Percentiles rank a stretch among this genome's conserved stretches.
phyloP scores from a whole-genome alignment of 2,113 vertebrate species.

The Peucedramus taeniatus region DNA sequence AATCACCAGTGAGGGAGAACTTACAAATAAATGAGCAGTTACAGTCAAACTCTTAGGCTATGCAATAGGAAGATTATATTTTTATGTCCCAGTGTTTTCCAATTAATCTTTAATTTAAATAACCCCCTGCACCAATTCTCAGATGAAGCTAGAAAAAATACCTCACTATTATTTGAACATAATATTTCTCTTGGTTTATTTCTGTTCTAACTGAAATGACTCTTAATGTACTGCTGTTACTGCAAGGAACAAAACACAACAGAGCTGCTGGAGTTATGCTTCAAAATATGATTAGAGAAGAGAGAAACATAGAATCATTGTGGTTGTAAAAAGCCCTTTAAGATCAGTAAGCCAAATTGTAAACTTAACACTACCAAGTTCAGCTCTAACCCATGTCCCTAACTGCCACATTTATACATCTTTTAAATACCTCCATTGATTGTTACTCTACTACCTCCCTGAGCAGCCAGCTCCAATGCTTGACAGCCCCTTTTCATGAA shows the following conservation, averaged over 20 bases:
- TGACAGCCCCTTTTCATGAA: not conserved
- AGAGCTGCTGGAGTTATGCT: not conserved
- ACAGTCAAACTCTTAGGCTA: not conserved
- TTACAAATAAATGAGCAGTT: not conserved
- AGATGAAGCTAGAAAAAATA: not conserved
- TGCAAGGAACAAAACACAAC: not conserved
- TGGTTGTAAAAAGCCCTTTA: not conserved
- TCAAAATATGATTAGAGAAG: not conserved
- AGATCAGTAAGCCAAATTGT: not conserved
- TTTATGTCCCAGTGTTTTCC: not conserved
- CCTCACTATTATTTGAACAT: not conserved
- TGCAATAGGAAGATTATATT: not conserved
- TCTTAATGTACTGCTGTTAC: not conserved
- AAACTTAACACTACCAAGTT: not conserved
- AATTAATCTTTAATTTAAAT: not conserved
- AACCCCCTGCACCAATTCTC: not conserved
- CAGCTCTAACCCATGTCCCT: no score
- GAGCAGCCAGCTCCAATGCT: not conserved
- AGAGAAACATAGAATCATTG: not conserved
- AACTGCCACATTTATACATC: fast-evolving
- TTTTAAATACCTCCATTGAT: not conserved
- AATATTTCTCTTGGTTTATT: not conserved
- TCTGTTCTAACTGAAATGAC: not conserved
- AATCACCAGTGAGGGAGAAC: not conserved
- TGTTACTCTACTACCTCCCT: not conserved